Evolutionary conservation across 2,797 vertebrate species (phyloP).

Genomic region (Linurgus olivaceus): DNA sequence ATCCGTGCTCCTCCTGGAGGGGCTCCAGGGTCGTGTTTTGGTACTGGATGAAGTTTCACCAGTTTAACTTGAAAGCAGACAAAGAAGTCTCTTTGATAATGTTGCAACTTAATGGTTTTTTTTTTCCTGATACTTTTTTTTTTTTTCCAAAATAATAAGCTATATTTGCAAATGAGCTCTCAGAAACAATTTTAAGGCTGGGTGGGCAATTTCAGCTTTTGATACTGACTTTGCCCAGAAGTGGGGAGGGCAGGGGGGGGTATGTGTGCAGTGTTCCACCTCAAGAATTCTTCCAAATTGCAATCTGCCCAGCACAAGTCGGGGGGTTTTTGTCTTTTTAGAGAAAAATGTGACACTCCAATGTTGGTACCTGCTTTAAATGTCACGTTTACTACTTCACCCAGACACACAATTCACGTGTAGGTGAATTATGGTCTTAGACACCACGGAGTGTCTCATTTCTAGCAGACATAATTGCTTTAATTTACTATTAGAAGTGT

Average conservation of each 20-base stretch:
- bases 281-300: background rate
- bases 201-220: background rate
- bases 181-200: background rate
- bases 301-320: background rate
- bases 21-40: background rate
- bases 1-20: accelerated
- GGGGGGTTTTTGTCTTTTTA: background rate
- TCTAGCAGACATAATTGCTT: background rate
- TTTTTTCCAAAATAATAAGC: background rate
- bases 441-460: background rate
- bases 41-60: background rate
- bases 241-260: accelerated
- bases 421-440: background rate
- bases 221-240: background rate
- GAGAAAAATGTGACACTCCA: background rate
- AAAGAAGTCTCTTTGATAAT: background rate
- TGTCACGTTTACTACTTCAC: background rate
- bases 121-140: background rate
- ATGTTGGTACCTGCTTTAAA: background rate
- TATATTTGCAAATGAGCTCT: background rate
- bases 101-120: background rate
- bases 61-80: background rate
- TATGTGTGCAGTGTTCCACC: background rate
- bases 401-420: accelerated
- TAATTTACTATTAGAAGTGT: background rate